Percentiles rank a stretch among this genome's conserved stretches.
Evolutionary conservation across 2,797 vertebrate species (phyloP).

Genomic region (Channallabes apus): DNA sequence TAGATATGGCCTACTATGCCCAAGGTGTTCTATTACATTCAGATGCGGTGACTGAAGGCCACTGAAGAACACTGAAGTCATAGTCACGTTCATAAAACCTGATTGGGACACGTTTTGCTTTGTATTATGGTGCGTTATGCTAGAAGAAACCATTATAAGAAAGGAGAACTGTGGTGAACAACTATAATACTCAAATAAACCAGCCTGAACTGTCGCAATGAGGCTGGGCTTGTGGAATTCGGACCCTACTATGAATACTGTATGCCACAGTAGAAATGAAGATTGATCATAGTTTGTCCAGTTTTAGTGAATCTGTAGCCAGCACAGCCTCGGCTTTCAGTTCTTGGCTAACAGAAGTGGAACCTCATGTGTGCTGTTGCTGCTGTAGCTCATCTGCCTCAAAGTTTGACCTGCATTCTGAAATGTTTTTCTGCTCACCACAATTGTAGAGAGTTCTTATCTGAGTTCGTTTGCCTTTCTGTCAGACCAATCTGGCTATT

Average conservation of each 20-base stretch:
- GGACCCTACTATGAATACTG: background rate
- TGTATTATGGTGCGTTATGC: background rate
- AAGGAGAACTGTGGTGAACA: background rate
- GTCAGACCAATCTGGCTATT: background rate
- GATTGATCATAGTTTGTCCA: background rate
- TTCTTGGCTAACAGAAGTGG: background rate
- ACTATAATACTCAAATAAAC: background rate
- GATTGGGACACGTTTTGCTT: background rate
- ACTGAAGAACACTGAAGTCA: background rate
- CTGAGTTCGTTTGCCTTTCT: background rate
- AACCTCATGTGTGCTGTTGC: background rate
- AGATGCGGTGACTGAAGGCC: background rate
- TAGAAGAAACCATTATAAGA: background rate
- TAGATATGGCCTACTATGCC: background rate
- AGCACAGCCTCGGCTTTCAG: background rate
- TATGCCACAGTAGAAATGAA: background rate
- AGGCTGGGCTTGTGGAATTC: background rate
- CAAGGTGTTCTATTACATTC: background rate
- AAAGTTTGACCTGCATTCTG: background rate
- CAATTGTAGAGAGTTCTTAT: no score
- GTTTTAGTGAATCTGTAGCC: background rate
- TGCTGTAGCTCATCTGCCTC: background rate
- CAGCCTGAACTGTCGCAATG: background rate
- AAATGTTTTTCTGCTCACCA: no score
- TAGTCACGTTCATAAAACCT: background rate